Conservation (phyloP, 2,888 invertebrate genomes). For the Chrysopilus asiliformis region DNA sequence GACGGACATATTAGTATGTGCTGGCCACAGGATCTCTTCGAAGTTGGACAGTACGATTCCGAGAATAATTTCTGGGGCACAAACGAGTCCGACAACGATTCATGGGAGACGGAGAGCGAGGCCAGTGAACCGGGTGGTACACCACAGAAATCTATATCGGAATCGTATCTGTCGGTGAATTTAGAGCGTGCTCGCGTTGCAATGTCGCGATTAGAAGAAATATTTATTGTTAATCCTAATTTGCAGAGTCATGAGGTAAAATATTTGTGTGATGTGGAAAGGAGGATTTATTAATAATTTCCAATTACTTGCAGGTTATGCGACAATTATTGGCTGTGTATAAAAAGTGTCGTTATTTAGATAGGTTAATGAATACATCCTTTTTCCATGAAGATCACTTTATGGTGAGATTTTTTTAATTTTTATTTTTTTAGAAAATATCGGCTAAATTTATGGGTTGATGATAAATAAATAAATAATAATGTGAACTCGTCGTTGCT, state of each 20-base stretch:
- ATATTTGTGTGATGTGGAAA: constrained; percentile 6
- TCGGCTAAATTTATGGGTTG: too few species aligned
- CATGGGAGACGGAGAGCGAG: constrained; percentile 75
- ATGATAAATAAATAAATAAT: too few species aligned
- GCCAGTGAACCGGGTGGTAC: constrained; percentile 29
- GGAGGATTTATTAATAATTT: constrained; percentile 1
- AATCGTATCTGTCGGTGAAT: constrained; percentile 57
- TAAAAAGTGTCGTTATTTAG: constrained; percentile 75
- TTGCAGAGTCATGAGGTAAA: constrained; percentile 57
- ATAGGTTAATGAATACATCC: constrained; percentile 70
- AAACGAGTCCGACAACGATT: constrained; percentile 56
- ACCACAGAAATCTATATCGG: constrained; percentile 35
- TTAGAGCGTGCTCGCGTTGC: constrained; percentile 64
- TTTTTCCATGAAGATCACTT: constrained; percentile 77
- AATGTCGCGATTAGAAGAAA: constrained; percentile 61
- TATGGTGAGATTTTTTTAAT: constrained; percentile 38
- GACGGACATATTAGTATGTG: constrained; percentile 74
- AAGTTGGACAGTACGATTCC: constrained; percentile 62
- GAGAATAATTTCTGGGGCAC: constrained; percentile 62
- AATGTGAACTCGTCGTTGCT: too few species aligned
- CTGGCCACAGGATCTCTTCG: constrained; percentile 85
- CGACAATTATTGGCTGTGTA: constrained; percentile 67
- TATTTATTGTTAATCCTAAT: constrained; percentile 62
- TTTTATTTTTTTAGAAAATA: constrained; percentile 2
- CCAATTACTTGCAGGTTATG: constrained; percentile 43